phyloP scores from a whole-genome alignment of 2,888 invertebrate species.

The Eilema griseolum region DNA sequence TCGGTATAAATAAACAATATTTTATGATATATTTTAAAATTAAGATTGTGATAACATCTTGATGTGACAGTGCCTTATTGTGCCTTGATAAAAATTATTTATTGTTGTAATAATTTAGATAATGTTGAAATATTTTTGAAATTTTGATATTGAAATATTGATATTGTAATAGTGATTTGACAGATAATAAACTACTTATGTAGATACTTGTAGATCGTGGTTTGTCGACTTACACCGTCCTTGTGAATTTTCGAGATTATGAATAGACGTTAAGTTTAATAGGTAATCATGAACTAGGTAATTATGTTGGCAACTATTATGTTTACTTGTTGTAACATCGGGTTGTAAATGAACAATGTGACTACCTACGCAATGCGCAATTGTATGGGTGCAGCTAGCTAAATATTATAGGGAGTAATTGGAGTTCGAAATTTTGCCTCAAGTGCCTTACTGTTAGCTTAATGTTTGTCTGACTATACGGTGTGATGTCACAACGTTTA shows the following conservation, averaged over 20 bases:
- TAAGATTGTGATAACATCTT: slow-evolving; percentile 85
- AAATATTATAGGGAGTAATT: slow-evolving; percentile 60
- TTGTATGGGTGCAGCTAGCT: slow-evolving; percentile 69
- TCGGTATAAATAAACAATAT: slow-evolving; percentile 58
- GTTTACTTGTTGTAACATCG: slow-evolving; percentile 53
- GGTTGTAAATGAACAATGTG: slow-evolving; percentile 62
- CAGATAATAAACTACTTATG: slow-evolving; percentile 71
- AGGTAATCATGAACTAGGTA: slow-evolving; percentile 76
- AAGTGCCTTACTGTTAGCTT: slow-evolving; percentile 59
- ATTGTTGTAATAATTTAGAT: slow-evolving; percentile 78
- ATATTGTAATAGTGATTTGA: slow-evolving; percentile 70
- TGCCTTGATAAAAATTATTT: slow-evolving; percentile 83
- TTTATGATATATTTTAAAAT: slow-evolving; percentile 67
- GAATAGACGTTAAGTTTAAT: slow-evolving; percentile 78
- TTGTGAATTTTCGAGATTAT: slow-evolving; percentile 86
- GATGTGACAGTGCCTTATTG: slow-evolving; percentile 85
- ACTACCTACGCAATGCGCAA: slow-evolving; percentile 60
- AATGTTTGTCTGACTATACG: slow-evolving; percentile 30
- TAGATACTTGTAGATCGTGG: slow-evolving; percentile 75
- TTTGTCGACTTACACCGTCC: slow-evolving; percentile 86
- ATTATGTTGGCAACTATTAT: slow-evolving; percentile 77
- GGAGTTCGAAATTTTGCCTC: slow-evolving; percentile 50
- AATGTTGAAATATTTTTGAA: slow-evolving; percentile 4
- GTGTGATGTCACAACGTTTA: slow-evolving; percentile 26
- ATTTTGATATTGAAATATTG: slow-evolving; percentile 61